phyloP scores from a whole-genome alignment of 2,797 vertebrate species.

The Strix occidentalis region DNA sequence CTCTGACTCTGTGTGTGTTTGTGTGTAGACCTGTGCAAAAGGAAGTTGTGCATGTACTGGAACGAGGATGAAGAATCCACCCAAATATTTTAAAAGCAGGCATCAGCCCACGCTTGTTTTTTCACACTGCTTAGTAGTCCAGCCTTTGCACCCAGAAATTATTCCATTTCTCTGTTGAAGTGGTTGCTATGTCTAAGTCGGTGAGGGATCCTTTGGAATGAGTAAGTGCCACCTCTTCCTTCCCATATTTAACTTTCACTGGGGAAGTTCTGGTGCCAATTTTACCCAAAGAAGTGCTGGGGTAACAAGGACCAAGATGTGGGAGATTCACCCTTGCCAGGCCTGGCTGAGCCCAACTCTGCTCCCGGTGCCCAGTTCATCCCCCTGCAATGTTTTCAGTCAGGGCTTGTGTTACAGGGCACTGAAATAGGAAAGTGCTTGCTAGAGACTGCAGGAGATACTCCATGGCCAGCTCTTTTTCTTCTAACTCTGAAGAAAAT shows the following conservation, averaged over 20 bases:
- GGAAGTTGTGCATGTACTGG: background rate
- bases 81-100: background rate
- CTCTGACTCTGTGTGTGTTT: background rate
- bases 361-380: fast-evolving
- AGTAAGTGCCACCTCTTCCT: background rate
- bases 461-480: background rate
- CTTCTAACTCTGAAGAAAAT: background rate
- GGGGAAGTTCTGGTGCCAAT: background rate
- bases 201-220: background rate
- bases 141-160: background rate
- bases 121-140: background rate
- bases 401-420: background rate
- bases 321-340: background rate
- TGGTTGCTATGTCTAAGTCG: background rate
- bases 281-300: background rate
- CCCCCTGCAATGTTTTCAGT: background rate
- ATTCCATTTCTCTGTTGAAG: background rate
- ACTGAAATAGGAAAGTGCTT: background rate
- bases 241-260: background rate
- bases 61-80: background rate
- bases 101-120: background rate
- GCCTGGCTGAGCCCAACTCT: fast-evolving
- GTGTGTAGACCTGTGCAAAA: background rate
- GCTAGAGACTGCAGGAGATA: background rate
- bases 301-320: background rate